A percentile compares a stretch with the other conserved stretches of the same genome.
phyloP scores from a whole-genome alignment of 2,113 vertebrate species.

The Rhinoderma darwinii region DNA sequence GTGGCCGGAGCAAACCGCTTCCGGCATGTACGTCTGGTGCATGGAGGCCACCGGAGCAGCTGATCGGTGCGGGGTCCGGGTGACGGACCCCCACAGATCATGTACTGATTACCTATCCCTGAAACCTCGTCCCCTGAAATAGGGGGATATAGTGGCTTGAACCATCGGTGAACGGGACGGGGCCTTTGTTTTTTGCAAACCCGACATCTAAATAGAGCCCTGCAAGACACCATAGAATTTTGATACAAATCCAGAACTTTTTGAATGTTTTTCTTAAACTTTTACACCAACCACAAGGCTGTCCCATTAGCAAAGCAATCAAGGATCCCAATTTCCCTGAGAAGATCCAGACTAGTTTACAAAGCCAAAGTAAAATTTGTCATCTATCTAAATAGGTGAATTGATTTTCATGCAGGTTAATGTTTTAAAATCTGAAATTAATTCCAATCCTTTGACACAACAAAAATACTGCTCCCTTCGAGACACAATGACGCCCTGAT shows the following conservation, averaged over 20 bases:
- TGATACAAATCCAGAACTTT: background rate
- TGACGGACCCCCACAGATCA: too few species aligned
- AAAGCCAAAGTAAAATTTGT: background rate
- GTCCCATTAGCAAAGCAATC: background rate
- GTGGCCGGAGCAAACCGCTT: too few species aligned
- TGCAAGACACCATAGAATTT: background rate
- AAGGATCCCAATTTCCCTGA: background rate
- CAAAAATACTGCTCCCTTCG: background rate
- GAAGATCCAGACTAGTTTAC: background rate
- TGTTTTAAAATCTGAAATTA: conserved; percentile 4
- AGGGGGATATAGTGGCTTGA: too few species aligned
- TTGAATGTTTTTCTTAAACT: background rate
- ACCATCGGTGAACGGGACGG: too few species aligned
- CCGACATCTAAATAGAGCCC: too few species aligned
- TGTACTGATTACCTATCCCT: too few species aligned
- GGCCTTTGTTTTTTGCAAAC: too few species aligned
- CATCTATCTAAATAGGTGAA: background rate
- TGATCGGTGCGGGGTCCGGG: too few species aligned
- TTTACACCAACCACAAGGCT: background rate
- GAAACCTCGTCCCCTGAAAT: too few species aligned
- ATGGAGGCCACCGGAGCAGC: too few species aligned
- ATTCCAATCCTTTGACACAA: background rate
- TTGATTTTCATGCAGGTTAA: background rate
- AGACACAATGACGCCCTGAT: conserved; percentile 36
- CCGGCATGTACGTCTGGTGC: too few species aligned